phyloP scores from a whole-genome alignment of 2,797 vertebrate species.

The Distichodus sexfasciatus region DNA sequence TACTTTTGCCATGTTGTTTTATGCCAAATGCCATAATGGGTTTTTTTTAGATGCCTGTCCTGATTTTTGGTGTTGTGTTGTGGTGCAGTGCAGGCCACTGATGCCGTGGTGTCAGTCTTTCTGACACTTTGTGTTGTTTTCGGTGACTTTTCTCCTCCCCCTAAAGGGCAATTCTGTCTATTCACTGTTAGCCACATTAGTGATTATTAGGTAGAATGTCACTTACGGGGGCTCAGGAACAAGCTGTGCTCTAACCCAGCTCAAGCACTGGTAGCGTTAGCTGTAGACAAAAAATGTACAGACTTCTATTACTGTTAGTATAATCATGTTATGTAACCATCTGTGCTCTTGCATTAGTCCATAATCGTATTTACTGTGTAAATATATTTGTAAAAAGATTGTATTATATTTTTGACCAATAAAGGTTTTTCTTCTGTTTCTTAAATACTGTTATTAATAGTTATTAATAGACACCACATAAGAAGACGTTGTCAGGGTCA shows the following conservation, averaged over 20 bases:
- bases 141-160: background rate
- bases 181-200: too few relatives aligned
- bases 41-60: background rate
- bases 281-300: conserved; percentile 12
- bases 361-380: conserved; percentile 42
- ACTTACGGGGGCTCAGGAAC: conserved; percentile 13
- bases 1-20: too few relatives aligned
- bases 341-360: conserved; percentile 2
- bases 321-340: conserved; percentile 36
- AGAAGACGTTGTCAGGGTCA: too few relatives aligned
- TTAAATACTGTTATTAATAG: conserved; percentile 1
- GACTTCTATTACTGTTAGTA: conserved; percentile 31
- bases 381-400: conserved; percentile 50
- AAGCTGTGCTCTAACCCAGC: conserved; percentile 9
- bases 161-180: too few relatives aligned
- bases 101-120: conserved; percentile 2
- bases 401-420: conserved; percentile 49
- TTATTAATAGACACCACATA: background rate
- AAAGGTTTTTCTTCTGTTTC: conserved; percentile 49
- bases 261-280: conserved; percentile 23
- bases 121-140: background rate
- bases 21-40: too few relatives aligned
- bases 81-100: conserved; percentile 51
- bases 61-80: conserved; percentile 18
- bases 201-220: too few relatives aligned